Conservation (phyloP, 2,113 vertebrate genomes). For the Psammodynastes pulverulentus region DNA sequence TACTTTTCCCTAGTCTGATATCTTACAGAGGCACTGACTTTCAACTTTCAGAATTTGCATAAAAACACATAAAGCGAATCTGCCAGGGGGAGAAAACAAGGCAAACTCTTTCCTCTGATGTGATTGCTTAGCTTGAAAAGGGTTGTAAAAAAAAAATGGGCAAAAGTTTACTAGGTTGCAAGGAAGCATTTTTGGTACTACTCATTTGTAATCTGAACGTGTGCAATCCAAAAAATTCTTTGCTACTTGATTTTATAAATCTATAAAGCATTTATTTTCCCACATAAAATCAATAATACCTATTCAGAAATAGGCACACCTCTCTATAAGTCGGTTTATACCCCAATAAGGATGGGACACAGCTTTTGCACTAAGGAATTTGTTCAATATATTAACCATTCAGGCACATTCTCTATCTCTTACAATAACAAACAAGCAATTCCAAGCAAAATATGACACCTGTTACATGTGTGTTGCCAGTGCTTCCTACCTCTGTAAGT, state of each 20-base stretch:
- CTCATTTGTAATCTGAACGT: neutral
- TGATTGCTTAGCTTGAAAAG: neutral
- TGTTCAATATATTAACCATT: neutral
- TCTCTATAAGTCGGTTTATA: neutral
- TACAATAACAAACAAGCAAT: conserved; percentile 17
- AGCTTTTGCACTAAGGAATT: neutral
- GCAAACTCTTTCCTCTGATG: neutral
- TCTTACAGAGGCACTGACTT: neutral
- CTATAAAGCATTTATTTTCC: neutral
- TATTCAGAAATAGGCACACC: neutral
- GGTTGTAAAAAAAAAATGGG: neutral
- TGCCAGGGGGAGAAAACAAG: neutral
- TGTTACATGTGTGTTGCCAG: neutral
- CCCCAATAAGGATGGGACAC: neutral
- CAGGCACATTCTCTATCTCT: neutral
- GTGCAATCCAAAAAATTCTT: neutral
- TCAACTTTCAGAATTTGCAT: neutral
- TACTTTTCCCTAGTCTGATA: neutral
- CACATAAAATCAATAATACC: neutral
- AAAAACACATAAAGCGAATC: neutral
- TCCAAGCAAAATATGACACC: conserved; percentile 11
- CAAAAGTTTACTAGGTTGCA: neutral
- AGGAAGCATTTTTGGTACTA: neutral
- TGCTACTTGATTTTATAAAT: neutral
- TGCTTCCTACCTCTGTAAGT: neutral